phyloP scores from a whole-genome alignment of 2,113 vertebrate species.

The Rostratula benghalensis region DNA sequence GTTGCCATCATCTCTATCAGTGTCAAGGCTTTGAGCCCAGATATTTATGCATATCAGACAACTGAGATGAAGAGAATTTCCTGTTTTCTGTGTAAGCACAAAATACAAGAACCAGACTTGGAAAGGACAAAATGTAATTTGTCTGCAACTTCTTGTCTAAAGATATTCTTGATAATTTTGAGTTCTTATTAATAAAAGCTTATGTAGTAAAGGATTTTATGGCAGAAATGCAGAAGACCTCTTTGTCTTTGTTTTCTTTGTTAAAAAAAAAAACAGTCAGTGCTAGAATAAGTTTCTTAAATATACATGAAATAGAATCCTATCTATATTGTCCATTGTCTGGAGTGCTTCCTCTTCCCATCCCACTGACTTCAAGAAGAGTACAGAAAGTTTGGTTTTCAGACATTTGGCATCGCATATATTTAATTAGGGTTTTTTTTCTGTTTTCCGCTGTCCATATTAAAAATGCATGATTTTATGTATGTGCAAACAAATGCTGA shows the following conservation, averaged over 20 bases:
- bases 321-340: background rate
- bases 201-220: background rate
- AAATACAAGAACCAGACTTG: slow-evolving; percentile 15
- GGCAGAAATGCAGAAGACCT: background rate
- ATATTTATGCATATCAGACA: slow-evolving; percentile 28
- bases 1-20: background rate
- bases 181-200: background rate
- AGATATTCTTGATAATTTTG: background rate
- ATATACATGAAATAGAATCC: background rate
- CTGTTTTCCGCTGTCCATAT: background rate
- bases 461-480: background rate
- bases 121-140: slow-evolving; percentile 16
- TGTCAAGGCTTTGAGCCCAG: slow-evolving; percentile 13
- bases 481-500: slow-evolving; percentile 4
- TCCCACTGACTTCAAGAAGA: background rate
- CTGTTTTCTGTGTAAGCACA: slow-evolving; percentile 40
- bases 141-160: slow-evolving; percentile 13
- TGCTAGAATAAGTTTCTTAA: background rate
- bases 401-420: background rate
- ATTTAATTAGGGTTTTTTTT: background rate
- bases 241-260: background rate
- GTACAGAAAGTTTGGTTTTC: background rate
- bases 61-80: slow-evolving; percentile 48
- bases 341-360: background rate
- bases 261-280: background rate